These are phyloP conservation scores for Heliothis virescens DNA, from an alignment of 1,140 invertebrate species.

Conservation along the genomic window DNA sequence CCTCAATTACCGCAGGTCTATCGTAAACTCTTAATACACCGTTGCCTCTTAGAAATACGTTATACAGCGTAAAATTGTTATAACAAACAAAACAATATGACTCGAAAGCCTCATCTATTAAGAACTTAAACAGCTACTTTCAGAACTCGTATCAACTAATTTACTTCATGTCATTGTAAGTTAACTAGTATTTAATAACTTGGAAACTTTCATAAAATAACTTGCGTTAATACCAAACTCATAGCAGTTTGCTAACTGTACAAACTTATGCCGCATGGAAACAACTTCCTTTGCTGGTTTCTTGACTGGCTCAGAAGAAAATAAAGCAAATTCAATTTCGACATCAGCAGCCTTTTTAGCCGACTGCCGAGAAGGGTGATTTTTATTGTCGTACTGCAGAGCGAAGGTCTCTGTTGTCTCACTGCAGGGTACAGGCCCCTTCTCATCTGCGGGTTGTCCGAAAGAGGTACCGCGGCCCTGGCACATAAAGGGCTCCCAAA, in stretches of 20 bases:
- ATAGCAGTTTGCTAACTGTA: slow-evolving; percentile 2
- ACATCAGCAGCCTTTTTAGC: too few species aligned
- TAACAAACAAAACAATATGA: neutral
- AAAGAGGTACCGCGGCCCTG: too few species aligned
- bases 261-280: slow-evolving; percentile 5
- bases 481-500: too few species aligned
- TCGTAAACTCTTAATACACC: too few species aligned
- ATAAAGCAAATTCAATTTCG: neutral
- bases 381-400: too few species aligned
- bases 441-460: too few species aligned
- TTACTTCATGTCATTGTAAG: slow-evolving; percentile 26
- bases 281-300: neutral
- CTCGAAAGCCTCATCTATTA: neutral
- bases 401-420: too few species aligned
- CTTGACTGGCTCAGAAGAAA: neutral
- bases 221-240: slow-evolving; percentile 24
- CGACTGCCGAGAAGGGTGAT: too few species aligned
- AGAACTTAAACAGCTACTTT: slow-evolving; percentile 5
- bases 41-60: too few species aligned
- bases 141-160: slow-evolving; percentile 17
- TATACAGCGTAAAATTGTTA: too few species aligned
- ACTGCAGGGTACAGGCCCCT: too few species aligned
- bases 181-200: slow-evolving; percentile 37
- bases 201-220: slow-evolving; percentile 15
- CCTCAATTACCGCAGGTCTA: too few species aligned